Percentiles rank a stretch among this genome's conserved stretches.
phyloP scores from a whole-genome alignment of 2,797 vertebrate genomes.

The Labroides dimidiatus region DNA sequence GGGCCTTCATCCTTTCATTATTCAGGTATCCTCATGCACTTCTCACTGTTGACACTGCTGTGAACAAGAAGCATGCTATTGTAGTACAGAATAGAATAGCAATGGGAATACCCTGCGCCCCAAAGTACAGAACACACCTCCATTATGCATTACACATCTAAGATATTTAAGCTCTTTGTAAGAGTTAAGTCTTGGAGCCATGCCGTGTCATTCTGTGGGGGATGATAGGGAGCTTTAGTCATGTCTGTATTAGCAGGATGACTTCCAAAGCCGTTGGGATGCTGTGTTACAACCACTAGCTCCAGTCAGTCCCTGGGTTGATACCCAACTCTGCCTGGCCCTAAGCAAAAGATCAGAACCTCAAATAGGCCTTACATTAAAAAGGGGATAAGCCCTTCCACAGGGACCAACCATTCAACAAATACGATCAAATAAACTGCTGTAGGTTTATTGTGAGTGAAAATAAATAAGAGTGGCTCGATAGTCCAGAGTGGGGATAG shows the following conservation, averaged over 20 bases:
- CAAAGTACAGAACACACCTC: slow-evolving; percentile 80
- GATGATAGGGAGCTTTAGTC: slow-evolving; percentile 85
- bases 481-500: slow-evolving; percentile 44
- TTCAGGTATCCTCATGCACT: slow-evolving; percentile 25
- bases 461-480: slow-evolving; percentile 55
- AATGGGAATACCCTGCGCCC: slow-evolving; percentile 69
- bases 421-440: slow-evolving; percentile 69
- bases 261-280: slow-evolving; percentile 83
- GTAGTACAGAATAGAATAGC: slow-evolving; percentile 55
- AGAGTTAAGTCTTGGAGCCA: slow-evolving; percentile 81
- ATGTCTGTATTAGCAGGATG: slow-evolving; percentile 85
- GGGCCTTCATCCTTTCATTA: slow-evolving; percentile 27
- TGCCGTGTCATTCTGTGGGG: slow-evolving; percentile 83
- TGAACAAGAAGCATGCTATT: slow-evolving; percentile 58
- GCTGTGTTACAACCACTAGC: slow-evolving; percentile 75
- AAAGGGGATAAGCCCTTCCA: slow-evolving; percentile 74
- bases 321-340: slow-evolving; percentile 65
- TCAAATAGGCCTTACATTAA: slow-evolving; percentile 77
- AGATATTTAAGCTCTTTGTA: slow-evolving; percentile 88
- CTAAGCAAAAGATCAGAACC: slow-evolving; percentile 81
- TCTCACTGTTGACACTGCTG: slow-evolving; percentile 43
- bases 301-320: slow-evolving; percentile 70
- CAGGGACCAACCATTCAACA: slow-evolving; percentile 65
- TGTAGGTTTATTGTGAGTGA: slow-evolving; percentile 55
- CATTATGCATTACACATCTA: slow-evolving; percentile 86